Conservation (phyloP, 2,888 invertebrate species). For the Erebia epiphron region DNA sequence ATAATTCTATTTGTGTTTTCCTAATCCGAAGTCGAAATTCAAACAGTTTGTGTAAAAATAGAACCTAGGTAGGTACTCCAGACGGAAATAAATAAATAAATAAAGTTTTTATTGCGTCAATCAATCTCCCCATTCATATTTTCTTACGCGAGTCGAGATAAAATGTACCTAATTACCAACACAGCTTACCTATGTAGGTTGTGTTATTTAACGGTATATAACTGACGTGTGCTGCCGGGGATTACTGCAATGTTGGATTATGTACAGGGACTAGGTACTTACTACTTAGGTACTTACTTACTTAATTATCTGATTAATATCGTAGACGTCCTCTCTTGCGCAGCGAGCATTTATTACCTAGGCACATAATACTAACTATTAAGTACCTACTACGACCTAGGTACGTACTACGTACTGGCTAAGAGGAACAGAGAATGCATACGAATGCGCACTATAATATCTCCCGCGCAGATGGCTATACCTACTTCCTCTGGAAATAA, state of each 20-base stretch:
- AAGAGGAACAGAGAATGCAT: too few relatives aligned
- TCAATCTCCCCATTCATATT: not conserved
- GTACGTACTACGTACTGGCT: too few relatives aligned
- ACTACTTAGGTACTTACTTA: too few relatives aligned
- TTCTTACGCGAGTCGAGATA: constrained; percentile 1
- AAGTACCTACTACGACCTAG: too few relatives aligned
- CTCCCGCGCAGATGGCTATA: too few relatives aligned
- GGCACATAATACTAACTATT: too few relatives aligned
- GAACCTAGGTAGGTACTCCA: not conserved
- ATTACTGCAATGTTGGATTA: constrained; percentile 6
- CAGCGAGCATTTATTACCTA: too few relatives aligned
- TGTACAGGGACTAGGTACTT: not conserved
- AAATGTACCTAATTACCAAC: constrained; percentile 8
- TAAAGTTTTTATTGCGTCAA: too few relatives aligned
- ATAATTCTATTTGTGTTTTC: too few relatives aligned
- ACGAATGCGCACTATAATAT: too few relatives aligned
- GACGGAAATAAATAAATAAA: constrained; percentile 9
- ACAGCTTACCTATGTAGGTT: constrained; percentile 3
- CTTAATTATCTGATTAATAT: not conserved
- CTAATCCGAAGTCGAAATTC: too few relatives aligned
- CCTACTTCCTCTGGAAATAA: too few relatives aligned
- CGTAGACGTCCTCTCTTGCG: not conserved
- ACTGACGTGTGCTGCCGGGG: not conserved
- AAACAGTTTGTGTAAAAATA: not conserved
- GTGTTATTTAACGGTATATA: constrained; percentile 4